Conservation (phyloP, 2,113 vertebrate genomes). For the Ginglymostoma cirratum region DNA sequence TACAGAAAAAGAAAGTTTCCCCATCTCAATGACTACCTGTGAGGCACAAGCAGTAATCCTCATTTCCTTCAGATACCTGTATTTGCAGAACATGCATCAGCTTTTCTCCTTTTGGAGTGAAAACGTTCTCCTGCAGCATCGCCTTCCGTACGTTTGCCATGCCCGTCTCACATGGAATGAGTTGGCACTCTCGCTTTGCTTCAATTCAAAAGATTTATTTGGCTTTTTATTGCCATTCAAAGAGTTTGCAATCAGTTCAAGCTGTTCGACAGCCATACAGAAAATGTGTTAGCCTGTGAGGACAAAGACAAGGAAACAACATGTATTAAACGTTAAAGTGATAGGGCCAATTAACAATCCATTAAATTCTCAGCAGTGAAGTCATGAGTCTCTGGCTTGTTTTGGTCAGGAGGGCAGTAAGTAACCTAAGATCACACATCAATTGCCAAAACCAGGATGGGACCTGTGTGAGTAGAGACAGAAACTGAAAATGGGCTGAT, state of each 20-base stretch:
- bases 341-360: conserved; percentile 27
- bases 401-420: not conserved
- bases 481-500: conserved; percentile 19
- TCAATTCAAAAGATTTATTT: not conserved
- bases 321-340: conserved; percentile 3
- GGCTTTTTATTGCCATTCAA: not conserved
- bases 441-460: not conserved
- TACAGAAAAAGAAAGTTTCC: not conserved
- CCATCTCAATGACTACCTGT: conserved; percentile 19
- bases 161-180: not conserved
- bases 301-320: not conserved
- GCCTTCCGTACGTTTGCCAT: conserved; percentile 2
- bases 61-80: conserved; percentile 16
- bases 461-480: not conserved
- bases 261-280: not conserved
- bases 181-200: not conserved
- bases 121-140: conserved; percentile 1
- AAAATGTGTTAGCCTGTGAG: not conserved
- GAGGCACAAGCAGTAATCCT: conserved; percentile 30
- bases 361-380: conserved; percentile 5
- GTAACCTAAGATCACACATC: conserved; percentile 22
- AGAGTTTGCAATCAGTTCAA: not conserved
- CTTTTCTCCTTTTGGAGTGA: not conserved
- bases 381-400: conserved; percentile 8
- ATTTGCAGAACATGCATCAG: conserved; percentile 3